Evolutionary conservation across 2,797 vertebrate species (phyloP), one percentile per base, ranked within the genome.

Genomic region (Acridotheres tristis): DNA sequence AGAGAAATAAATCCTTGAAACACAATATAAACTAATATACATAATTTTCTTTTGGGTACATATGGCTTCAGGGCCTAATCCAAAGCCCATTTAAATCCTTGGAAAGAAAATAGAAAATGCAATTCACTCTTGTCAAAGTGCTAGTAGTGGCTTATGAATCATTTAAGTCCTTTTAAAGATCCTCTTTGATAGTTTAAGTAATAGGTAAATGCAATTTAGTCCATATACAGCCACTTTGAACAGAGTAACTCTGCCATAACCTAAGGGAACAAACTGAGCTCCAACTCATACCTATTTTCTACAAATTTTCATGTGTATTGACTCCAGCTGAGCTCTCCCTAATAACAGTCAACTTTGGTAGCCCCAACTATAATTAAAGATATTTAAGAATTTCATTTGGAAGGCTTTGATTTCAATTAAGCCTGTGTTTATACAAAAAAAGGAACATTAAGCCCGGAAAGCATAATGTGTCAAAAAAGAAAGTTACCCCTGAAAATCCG

Each of bases 191-290:
- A 66, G 84, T 91, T 92, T 96, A 95, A 95, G 91, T 91, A 94
- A 96, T 87, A 96, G 92, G 77, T 92, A 89, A 96, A 90, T 58
- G 81, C 86, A 95, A 90, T 96, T 94, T 96, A 85, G 59, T 85
- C 42, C 54, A 27, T 30, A 32, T 77, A 65, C 42, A 82, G 67
- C 71, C 50, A 47, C 71, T 95, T 85, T 54, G 55, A 90, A 87
- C 32, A 73, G 65, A 82, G 53, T 74, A 74, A 83, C 80, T 92
- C 78, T 95, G 34, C 67, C 25, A 34, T 92, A 95, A 89, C 57
- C 84, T 71, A 76, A 83, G 86, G 88, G 32, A 87, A 45, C 48
- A 96, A 94, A 82, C 81, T 61, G 85, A 89, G 72, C 72, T 94
- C 61, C 55, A 78, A 10, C 43, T 90, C 1, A 0, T 40, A 65